Evolutionary conservation across 92 coral and sea anemone genomes (phyloP), one percentile per base, ranked within the genome.

Genomic region (Porites cylindrica): DNA sequence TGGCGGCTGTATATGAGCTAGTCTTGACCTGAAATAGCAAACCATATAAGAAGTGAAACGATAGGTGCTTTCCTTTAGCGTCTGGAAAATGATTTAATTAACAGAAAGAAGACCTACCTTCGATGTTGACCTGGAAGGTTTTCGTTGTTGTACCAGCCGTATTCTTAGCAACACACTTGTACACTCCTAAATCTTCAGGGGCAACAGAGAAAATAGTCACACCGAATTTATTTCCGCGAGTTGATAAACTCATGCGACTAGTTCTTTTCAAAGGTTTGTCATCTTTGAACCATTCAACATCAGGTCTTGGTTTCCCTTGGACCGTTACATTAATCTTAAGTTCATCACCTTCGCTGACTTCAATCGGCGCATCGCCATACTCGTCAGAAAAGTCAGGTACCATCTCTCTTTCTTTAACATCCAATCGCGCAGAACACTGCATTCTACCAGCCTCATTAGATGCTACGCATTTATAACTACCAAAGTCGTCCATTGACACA

Each of bases 221-320:
- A 62, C 85, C 93, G 79, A 82, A 92, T 88, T 82, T 90, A 58
- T 86, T 90, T 29, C 97, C 97, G 62, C 92, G 81, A 19, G 94
- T 80, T n/a, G 95, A 82, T 83, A 97, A 51, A 70, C 78, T 91
- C 75, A 89, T 88, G 72, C 90, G 97, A 54, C 84, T 78, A 59
- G 92, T 94, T 91, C 95, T 88, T 54, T 92, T 86, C 54, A 97
- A 82, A 17, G 93, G 90, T 77, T 84, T 80, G 64, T 96, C 98
- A 89, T 97, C 98, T 66, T 95, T 97, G 85, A 86, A 94, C 99
- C 99, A 97, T 73, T 95, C 96, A 8, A 94, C 89, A 56, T 92
- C 96, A 0, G 99, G 99, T 70, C 82, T 71, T 10, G 99, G 99
- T 87, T 94, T 95, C 13, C 97, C 98, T 68, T 91, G 90, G 76